Conservation (phyloP, 2,113 vertebrate species). For the Otolemur garnettii region DNA sequence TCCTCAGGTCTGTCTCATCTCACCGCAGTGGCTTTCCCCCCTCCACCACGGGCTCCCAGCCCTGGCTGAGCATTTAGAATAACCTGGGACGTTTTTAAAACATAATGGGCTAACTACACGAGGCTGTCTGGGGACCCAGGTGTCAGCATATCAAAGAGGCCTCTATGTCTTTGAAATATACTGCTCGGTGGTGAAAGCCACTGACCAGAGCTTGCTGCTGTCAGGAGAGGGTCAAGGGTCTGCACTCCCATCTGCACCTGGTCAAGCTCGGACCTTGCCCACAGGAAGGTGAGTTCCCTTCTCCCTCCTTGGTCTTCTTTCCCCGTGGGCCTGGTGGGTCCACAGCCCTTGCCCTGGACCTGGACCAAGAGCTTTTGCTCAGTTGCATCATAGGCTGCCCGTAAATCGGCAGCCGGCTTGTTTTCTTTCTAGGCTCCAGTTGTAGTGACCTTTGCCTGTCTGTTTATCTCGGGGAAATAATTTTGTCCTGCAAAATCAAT, state of each 20-base stretch:
- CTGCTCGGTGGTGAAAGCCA: neutral
- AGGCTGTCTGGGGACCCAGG: neutral
- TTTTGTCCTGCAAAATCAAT: conserved; percentile 68
- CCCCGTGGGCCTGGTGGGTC: neutral
- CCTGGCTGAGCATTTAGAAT: neutral
- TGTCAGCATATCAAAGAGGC: neutral
- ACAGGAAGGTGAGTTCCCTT: no score
- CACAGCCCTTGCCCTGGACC: neutral
- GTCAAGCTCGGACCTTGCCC: neutral
- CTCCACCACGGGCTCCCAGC: neutral
- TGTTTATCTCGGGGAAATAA: conserved; percentile 78
- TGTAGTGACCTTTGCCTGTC: conserved; percentile 67
- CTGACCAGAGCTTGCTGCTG: no score
- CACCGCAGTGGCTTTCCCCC: rapidly evolving
- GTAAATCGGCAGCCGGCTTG: conserved; percentile 55
- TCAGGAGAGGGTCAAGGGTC: neutral
- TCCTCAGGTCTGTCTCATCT: neutral
- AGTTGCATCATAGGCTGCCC: conserved; percentile 42
- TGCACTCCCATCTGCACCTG: neutral
- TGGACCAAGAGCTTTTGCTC: neutral
- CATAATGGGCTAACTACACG: neutral
- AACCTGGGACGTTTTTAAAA: neutral
- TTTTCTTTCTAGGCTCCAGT: conserved; percentile 69
- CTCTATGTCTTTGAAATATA: neutral
- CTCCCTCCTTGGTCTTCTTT: no score